Conservation (phyloP, 2,113 vertebrate species). For the Verasper variegatus region DNA sequence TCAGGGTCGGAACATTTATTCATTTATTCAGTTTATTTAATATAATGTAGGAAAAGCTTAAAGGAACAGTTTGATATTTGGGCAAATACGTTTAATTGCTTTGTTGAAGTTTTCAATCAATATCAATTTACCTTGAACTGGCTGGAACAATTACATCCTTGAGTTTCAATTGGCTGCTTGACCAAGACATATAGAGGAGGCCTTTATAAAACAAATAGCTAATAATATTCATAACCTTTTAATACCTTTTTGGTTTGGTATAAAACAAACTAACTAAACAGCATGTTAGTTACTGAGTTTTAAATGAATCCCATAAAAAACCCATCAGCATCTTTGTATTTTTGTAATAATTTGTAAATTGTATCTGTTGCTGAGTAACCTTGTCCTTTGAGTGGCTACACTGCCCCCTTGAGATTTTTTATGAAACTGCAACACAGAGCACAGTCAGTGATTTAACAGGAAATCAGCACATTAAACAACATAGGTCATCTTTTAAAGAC, state of each 20-base stretch:
- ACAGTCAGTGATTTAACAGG: neutral
- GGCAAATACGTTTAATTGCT: neutral
- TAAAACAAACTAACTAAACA: too few relatives aligned
- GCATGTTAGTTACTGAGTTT: too few relatives aligned
- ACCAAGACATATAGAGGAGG: neutral
- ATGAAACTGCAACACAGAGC: neutral
- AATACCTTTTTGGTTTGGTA: too few relatives aligned
- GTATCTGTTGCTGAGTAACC: neutral
- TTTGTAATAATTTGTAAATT: conserved; percentile 5
- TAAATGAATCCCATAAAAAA: too few relatives aligned
- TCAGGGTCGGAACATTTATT: neutral
- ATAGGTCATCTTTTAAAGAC: neutral
- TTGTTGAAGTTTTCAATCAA: neutral
- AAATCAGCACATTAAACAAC: neutral
- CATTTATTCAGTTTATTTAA: too few relatives aligned
- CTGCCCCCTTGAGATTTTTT: conserved; percentile 63
- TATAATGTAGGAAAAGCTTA: neutral
- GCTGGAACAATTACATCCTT: too few relatives aligned
- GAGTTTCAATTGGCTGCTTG: neutral
- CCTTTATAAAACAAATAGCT: too few relatives aligned
- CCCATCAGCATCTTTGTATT: too few relatives aligned
- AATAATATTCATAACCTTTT: too few relatives aligned
- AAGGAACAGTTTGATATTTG: neutral
- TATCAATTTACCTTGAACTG: too few relatives aligned
- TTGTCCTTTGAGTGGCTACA: conserved; percentile 41